phyloP scores from a whole-genome alignment of 2,888 invertebrate genomes.

The Bombylius major region DNA sequence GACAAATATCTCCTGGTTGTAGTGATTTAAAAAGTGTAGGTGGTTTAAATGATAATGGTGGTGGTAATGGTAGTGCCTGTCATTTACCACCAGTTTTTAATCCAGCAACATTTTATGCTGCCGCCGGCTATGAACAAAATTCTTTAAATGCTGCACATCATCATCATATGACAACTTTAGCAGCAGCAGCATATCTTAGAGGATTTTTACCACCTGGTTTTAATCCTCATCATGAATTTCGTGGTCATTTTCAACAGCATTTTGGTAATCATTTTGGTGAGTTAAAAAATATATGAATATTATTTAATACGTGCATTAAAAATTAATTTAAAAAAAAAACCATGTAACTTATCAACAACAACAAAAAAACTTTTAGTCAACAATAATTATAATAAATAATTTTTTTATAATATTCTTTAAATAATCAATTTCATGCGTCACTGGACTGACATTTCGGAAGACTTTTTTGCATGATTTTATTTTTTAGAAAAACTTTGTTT shows the following conservation, averaged over 20 bases:
- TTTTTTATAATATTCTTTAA: no score
- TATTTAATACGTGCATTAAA: not conserved
- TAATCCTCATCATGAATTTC: constrained; percentile 32
- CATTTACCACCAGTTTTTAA: constrained; percentile 35
- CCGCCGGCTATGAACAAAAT: constrained; percentile 31
- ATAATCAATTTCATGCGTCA: no score
- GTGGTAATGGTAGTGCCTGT: constrained; percentile 24
- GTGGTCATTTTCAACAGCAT: constrained; percentile 36
- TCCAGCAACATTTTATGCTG: constrained; percentile 36
- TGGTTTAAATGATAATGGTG: not conserved
- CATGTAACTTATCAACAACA: no score
- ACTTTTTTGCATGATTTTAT: no score
- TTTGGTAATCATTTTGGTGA: constrained; percentile 34
- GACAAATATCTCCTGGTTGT: constrained; percentile 5
- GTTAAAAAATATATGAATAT: constrained; percentile 13
- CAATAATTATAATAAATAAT: no score
- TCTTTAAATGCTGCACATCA: constrained; percentile 33
- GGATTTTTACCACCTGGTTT: constrained; percentile 36
- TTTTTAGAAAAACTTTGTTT: no score
- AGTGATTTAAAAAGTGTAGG: not conserved
- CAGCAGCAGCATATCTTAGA: constrained; percentile 33
- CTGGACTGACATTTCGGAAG: no score
- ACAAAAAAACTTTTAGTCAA: no score
- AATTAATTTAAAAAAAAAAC: no score
- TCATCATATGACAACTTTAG: constrained; percentile 35